Evolutionary conservation across 2,797 vertebrate genomes (phyloP).

Genomic region (Perodicticus potto): DNA sequence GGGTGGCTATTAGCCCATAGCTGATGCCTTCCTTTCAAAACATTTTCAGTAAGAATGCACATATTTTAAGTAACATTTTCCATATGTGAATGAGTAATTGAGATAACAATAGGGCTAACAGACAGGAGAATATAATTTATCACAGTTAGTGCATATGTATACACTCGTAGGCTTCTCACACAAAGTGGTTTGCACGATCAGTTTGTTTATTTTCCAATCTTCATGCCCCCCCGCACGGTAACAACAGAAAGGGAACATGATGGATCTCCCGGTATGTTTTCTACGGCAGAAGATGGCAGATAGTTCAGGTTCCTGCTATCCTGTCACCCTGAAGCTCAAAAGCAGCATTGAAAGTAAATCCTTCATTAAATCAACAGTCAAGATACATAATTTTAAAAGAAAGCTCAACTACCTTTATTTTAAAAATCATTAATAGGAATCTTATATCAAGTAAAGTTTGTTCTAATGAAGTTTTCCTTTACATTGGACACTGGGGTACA

Average conservation of each 20-base stretch:
- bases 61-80: slow-evolving; percentile 73
- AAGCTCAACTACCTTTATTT: slow-evolving; percentile 69
- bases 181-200: slow-evolving; percentile 75
- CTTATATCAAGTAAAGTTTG: slow-evolving; percentile 72
- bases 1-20: slow-evolving; percentile 55
- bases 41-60: slow-evolving; percentile 71
- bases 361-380: slow-evolving; percentile 78
- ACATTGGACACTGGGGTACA: slow-evolving; percentile 47
- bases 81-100: slow-evolving; percentile 68
- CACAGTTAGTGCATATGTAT: slow-evolving; percentile 71
- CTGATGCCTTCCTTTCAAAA: slow-evolving; percentile 67
- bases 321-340: slow-evolving; percentile 66
- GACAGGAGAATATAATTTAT: slow-evolving; percentile 64
- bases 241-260: slow-evolving; percentile 60
- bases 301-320: slow-evolving; percentile 56
- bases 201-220: slow-evolving; percentile 70
- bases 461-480: slow-evolving; percentile 64
- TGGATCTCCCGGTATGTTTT: slow-evolving; percentile 39
- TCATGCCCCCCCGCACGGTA: slow-evolving; percentile 69
- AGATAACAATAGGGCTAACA: slow-evolving; percentile 79
- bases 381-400: slow-evolving; percentile 62
- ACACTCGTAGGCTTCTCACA: slow-evolving; percentile 74
- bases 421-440: slow-evolving; percentile 56
- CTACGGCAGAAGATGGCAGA: slow-evolving; percentile 57
- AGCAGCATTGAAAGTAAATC: slow-evolving; percentile 78